A percentile compares a stretch with the other conserved stretches of the same genome.
These are phyloP conservation scores for Calephelis nemesis DNA, from an alignment of 1,140 invertebrate genomes.

Conservation along the genomic window DNA sequence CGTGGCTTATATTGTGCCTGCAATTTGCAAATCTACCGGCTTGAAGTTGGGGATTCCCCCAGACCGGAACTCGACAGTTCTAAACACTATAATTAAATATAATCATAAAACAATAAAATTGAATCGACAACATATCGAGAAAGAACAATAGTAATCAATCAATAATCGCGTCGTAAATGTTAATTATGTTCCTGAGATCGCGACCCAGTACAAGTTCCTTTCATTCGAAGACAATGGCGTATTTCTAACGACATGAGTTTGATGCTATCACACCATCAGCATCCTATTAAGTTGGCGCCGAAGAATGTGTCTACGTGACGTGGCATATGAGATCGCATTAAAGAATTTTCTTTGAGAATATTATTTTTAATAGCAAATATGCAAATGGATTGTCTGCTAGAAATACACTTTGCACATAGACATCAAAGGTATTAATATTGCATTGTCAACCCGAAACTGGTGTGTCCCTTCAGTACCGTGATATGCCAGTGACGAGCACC, in stretches of 20 bases:
- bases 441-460: too few species aligned
- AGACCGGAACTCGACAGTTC: too few species aligned
- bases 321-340: constrained; percentile 16
- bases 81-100: neutral
- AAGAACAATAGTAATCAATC: constrained; percentile 36
- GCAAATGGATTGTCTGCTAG: too few species aligned
- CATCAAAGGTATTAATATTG: too few species aligned
- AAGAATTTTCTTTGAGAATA: constrained; percentile 12
- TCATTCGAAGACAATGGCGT: constrained; percentile 38
- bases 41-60: too few species aligned
- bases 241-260: constrained; percentile 27
- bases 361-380: neutral
- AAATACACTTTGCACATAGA: too few species aligned
- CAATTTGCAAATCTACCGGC: too few species aligned
- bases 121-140: constrained; percentile 27
- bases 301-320: constrained; percentile 21
- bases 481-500: too few species aligned
- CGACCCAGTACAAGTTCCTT: constrained; percentile 28
- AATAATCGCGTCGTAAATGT: constrained; percentile 58
- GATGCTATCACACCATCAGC: constrained; percentile 31
- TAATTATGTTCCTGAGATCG: constrained; percentile 51
- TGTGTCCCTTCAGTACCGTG: too few species aligned
- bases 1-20: too few species aligned
- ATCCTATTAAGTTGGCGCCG: constrained; percentile 22
- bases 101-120: constrained; percentile 1